Conservation (phyloP, 2,113 vertebrate genomes). For the Tiliqua scincoides region DNA sequence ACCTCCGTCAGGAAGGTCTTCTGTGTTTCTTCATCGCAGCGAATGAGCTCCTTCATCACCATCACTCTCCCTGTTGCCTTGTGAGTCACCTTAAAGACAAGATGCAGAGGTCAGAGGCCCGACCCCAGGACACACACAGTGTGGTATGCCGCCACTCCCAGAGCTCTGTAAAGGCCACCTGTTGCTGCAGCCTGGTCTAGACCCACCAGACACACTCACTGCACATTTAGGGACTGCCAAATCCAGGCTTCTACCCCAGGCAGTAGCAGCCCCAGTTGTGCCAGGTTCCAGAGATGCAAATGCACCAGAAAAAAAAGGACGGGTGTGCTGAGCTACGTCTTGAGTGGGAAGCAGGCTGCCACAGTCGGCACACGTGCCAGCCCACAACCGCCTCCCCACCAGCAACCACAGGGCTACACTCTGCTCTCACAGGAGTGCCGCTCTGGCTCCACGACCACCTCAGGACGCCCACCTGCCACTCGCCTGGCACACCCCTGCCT, state of each 20-base stretch:
- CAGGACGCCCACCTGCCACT: background rate
- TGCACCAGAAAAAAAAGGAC: no score
- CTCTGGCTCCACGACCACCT: background rate
- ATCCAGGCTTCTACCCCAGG: background rate
- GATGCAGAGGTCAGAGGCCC: no score
- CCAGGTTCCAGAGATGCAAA: no score
- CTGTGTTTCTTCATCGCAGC: slow-evolving; percentile 97
- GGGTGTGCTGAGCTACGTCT: no score
- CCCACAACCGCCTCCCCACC: no score
- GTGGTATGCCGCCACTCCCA: no score
- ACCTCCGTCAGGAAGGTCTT: slow-evolving; percentile 97
- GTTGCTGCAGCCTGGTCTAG: background rate
- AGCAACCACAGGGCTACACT: no score
- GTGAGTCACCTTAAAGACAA: slow-evolving; percentile 85
- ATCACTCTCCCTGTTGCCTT: slow-evolving; percentile 98
- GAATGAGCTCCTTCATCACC: slow-evolving; percentile 99
- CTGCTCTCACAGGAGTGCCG: no score
- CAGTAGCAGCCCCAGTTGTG: background rate
- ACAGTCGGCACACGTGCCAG: no score
- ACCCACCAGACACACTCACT: background rate
- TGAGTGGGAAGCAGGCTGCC: no score
- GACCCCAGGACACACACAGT: no score
- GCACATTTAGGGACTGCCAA: background rate
- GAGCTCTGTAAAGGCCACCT: background rate
- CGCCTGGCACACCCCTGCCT: background rate